Conservation (phyloP, 2,797 vertebrate species). For the Diceros bicornis region DNA sequence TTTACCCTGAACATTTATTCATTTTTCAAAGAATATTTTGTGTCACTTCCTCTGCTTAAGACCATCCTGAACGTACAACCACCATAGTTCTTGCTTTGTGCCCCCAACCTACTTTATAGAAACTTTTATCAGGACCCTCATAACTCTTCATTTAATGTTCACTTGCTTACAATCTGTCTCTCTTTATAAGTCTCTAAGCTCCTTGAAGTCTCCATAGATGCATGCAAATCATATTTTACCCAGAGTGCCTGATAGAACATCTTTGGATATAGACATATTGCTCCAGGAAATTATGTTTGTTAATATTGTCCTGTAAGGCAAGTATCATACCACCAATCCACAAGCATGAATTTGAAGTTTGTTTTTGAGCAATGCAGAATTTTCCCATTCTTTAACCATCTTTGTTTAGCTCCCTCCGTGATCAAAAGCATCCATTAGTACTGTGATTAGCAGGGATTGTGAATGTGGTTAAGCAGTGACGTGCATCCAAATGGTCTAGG, state of each 20-base stretch:
- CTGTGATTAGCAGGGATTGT: background rate
- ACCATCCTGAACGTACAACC: background rate
- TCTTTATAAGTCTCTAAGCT: background rate
- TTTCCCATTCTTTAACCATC: background rate
- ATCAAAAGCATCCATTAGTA: background rate
- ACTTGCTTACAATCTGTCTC: background rate
- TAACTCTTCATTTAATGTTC: constrained; percentile 17
- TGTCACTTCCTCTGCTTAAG: background rate
- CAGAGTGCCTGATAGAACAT: background rate
- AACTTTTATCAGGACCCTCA: background rate
- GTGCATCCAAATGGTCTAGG: background rate
- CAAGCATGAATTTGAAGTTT: background rate
- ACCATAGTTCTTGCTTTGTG: background rate
- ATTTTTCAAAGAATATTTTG: constrained; percentile 11
- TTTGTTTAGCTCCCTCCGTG: background rate
- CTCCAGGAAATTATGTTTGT: constrained; percentile 21
- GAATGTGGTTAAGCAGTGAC: constrained; percentile 1
- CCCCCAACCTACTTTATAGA: background rate
- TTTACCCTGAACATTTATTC: background rate
- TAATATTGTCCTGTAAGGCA: background rate
- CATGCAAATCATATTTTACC: background rate
- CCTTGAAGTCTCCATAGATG: background rate
- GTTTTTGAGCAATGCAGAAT: background rate
- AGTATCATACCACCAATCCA: background rate
- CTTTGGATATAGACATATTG: background rate